Percentiles rank a stretch among this genome's conserved stretches.
Conservation (phyloP, 2,113 vertebrate genomes). For the Cyanocitta stelleri region DNA sequence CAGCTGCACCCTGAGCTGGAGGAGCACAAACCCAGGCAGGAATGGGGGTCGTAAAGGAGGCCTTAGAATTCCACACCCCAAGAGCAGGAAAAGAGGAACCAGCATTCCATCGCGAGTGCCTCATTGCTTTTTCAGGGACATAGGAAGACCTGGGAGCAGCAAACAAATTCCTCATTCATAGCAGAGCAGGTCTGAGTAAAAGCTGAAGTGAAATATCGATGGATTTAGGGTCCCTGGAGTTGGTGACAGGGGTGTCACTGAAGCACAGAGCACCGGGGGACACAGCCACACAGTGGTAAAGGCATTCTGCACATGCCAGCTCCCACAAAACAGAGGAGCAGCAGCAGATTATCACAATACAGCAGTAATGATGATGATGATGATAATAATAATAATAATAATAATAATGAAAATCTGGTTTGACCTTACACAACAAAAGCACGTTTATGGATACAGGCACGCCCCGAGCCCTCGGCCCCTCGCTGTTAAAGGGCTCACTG, state of each 20-base stretch:
- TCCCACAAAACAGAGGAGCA: not conserved
- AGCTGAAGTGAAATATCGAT: not conserved
- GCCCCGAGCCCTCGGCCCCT: fast-evolving
- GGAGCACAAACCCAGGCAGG: not conserved
- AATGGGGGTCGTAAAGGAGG: not conserved
- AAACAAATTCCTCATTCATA: not conserved
- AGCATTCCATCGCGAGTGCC: not conserved
- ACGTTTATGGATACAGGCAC: fast-evolving
- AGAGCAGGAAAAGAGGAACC: not conserved
- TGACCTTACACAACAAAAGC: not conserved
- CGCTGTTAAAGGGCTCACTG: fast-evolving
- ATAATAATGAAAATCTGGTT: not conserved
- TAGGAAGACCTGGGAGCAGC: not conserved
- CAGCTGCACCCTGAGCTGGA: not conserved
- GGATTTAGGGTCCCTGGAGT: not conserved
- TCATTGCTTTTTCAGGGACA: not conserved
- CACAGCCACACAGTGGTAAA: fast-evolving
- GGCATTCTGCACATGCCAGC: fast-evolving
- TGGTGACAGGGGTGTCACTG: fast-evolving
- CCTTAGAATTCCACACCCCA: not conserved
- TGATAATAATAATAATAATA: too few relatives aligned
- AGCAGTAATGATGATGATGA: fast-evolving
- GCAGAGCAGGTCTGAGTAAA: not conserved
- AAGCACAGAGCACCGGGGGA: not conserved
- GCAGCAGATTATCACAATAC: not conserved